Conservation (phyloP, 2,888 invertebrate species). For the Aproaerema taeniolella region DNA sequence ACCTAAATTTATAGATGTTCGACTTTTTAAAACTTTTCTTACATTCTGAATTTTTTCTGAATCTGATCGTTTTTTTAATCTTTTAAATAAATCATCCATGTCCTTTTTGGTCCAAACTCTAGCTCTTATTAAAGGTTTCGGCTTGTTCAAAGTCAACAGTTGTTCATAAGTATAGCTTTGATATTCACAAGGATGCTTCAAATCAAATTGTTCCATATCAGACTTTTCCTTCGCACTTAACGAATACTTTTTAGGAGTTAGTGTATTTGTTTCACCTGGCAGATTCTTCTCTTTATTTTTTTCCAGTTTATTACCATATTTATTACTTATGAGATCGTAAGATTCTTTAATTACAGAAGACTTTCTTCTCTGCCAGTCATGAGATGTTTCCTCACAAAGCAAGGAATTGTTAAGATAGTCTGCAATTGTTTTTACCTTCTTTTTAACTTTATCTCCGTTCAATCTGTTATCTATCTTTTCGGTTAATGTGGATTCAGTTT, state of each 20-base stretch:
- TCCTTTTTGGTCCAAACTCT: slow-evolving; percentile 62
- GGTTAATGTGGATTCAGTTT: slow-evolving; percentile 55
- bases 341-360: slow-evolving; percentile 57
- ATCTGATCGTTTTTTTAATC: slow-evolving; percentile 52
- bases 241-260: slow-evolving; percentile 25
- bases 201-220: slow-evolving; percentile 54
- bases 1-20: slow-evolving; percentile 65
- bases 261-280: slow-evolving; percentile 28
- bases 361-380: slow-evolving; percentile 78
- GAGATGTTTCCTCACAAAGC: slow-evolving; percentile 61
- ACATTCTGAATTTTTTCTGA: slow-evolving; percentile 69
- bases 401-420: slow-evolving; percentile 64
- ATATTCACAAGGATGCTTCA: slow-evolving; percentile 49
- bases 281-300: slow-evolving; percentile 54
- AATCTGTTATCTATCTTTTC: slow-evolving; percentile 58
- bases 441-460: slow-evolving; percentile 44
- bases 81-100: slow-evolving; percentile 64
- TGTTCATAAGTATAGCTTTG: slow-evolving; percentile 60
- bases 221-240: slow-evolving; percentile 34
- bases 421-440: slow-evolving; percentile 44
- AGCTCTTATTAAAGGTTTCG: slow-evolving; percentile 35
- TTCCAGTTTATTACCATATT: slow-evolving; percentile 51
- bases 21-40: slow-evolving; percentile 60
- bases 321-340: slow-evolving; percentile 55
- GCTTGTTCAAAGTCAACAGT: slow-evolving; percentile 47